A percentile compares a stretch with the other conserved stretches of the same genome.
Evolutionary conservation across 2,113 vertebrate genomes (phyloP).

Genomic region (Egretta garzetta): DNA sequence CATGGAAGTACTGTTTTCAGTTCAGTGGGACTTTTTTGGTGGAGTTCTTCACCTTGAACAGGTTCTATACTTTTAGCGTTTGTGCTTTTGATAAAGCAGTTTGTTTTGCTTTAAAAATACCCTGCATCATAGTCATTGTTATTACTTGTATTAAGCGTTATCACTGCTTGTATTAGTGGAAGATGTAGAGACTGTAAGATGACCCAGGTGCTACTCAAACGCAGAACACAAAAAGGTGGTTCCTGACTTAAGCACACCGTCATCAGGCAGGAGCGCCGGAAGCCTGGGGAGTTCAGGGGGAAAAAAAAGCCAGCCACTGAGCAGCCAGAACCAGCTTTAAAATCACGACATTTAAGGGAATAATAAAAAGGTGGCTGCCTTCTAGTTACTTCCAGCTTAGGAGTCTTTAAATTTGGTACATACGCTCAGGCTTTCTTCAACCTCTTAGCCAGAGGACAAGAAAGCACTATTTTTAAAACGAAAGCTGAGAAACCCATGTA

Average conservation of each 20-base stretch:
- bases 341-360: not conserved
- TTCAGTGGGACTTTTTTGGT: not conserved
- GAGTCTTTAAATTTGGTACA: not conserved
- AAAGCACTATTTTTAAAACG: constrained; percentile 39
- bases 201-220: not conserved
- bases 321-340: not conserved
- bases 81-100: not conserved
- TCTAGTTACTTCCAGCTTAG: not conserved
- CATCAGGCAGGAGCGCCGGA: not conserved
- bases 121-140: not conserved
- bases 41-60: not conserved
- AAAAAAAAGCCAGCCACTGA: not conserved
- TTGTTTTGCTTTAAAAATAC: not conserved
- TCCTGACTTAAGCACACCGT: not conserved
- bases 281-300: not conserved
- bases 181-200: not conserved
- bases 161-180: not conserved
- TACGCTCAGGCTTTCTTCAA: not conserved
- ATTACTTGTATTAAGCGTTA: not conserved
- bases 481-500: not conserved
- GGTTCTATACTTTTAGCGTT: not conserved
- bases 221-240: not conserved
- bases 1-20: not conserved
- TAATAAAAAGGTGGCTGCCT: not conserved
- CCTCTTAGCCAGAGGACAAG: not conserved